Base-by-base conservation (phyloP, 2,888 invertebrate genomes). In the Drosophila kambysellisi region DNA sequence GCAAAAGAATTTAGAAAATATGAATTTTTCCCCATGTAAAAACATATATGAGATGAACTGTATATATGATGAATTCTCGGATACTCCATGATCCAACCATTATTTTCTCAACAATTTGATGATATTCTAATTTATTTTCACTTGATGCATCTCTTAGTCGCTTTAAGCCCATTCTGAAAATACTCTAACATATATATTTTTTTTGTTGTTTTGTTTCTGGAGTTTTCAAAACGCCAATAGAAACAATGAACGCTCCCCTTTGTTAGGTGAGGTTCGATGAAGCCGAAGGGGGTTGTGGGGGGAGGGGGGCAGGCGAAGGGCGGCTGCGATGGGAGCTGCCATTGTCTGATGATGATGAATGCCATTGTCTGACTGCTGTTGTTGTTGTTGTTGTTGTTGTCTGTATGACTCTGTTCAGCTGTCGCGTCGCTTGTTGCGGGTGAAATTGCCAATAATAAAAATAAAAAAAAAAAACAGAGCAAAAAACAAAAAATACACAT, bases 371-470 rank as follows among this genome's bases (percentile, higher is more conserved):
- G 61, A 52, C 62, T 60, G 43, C 41, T 32, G 25, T 58, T 52
- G 66, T 43, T 63, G 15, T 64, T 50, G 66, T 51, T 61, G 67
- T 57, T 59, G 53, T 56, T 59, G 64, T 48, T 43, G 64, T 73
- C 70, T 43, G 60, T 43, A 20, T 32, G 51, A 32, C 57, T 53
- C 50, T 61, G 70, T 67, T 52, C 50, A 46, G 46, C 33, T 68
- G 66, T 62, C 65, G 43, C 37, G 41, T 48, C 61, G 64, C 70
- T 70, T 70, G 76, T 88, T 85, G 86, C 70, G 84, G 86, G 88
- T 88, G 88, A 84, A 84, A 84, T 85, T 88, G 78, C 57, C 80
- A 71, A 70, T n/a, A 48, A 25, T 37, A 58, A 72, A 72, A 53
- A 75, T 58, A 58, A 20, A 20, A 46, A 51, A 51, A 53, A 33